These are phyloP conservation scores for Drosophila ananassae DNA, from an alignment of 1,140 invertebrate genomes.

Conservation along the genomic window DNA sequence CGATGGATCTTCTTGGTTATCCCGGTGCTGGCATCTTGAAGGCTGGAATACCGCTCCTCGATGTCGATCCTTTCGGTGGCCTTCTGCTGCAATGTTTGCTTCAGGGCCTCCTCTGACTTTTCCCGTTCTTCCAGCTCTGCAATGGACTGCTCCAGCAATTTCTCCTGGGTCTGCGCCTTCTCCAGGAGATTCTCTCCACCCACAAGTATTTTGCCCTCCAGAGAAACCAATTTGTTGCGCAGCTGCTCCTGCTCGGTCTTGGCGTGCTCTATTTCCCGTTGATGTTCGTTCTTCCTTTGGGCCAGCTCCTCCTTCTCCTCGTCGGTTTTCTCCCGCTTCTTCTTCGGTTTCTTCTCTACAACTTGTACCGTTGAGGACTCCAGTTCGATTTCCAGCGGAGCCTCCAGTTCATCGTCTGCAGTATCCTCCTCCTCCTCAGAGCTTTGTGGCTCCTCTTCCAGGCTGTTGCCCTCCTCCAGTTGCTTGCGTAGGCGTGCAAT, in stretches of 20 bases:
- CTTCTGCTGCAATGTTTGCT: constrained; percentile 92
- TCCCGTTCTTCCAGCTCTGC: constrained; percentile 94
- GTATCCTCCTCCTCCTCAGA: constrained; percentile 74
- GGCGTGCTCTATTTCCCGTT: constrained; percentile 86
- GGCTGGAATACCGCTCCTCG: constrained; percentile 96
- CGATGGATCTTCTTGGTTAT: constrained; percentile 97
- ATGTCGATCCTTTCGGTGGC: constrained; percentile 96
- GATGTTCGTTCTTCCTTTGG: constrained; percentile 85
- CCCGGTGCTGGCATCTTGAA: constrained; percentile 96
- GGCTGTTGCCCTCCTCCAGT: constrained; percentile 87
- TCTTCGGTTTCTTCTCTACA: constrained; percentile 84
- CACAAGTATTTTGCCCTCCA: constrained; percentile 98
- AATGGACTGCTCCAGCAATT: constrained; percentile 95
- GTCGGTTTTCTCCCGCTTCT: constrained; percentile 85
- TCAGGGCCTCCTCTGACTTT: constrained; percentile 92
- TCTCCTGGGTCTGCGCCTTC: constrained; percentile 97
- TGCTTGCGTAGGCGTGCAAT: constrained; percentile 96
- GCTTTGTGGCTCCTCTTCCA: constrained; percentile 75
- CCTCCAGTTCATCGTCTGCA: constrained; percentile 69
- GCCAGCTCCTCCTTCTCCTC: constrained; percentile 88
- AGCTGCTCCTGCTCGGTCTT: constrained; percentile 89
- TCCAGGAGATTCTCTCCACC: constrained; percentile 99
- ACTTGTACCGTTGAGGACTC: constrained; percentile 77
- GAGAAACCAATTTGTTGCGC: constrained; percentile 93
- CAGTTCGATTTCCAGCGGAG: constrained; percentile 83